Base-by-base conservation (phyloP, 1,140 invertebrate genomes). In the Leptoteleia sp. region DNA sequence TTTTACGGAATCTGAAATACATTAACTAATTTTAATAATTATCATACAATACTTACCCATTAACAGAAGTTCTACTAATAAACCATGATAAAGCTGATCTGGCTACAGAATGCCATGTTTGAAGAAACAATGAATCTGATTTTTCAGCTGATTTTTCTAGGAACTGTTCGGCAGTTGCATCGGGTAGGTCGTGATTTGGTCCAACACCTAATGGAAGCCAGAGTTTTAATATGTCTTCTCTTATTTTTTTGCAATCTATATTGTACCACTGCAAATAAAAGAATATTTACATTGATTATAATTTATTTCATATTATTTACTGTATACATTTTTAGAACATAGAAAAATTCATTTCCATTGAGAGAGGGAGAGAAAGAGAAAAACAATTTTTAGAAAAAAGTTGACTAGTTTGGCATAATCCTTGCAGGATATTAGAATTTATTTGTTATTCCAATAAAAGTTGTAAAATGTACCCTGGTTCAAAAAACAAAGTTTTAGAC, bases 21-120 rank as follows among this genome's bases (percentile, higher is more conserved):
- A n/a, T n/a, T n/a, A n/a, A n/a, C n/a, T n/a, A n/a, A n/a, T n/a
- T n/a, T n/a, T n/a, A n/a, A n/a, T n/a, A n/a, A n/a, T n/a, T n/a
- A n/a, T n/a, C n/a, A n/a, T n/a, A 17, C 6, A 7, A 29, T 8
- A 90, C 90, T 90, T 86, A 94, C 92, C 94, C 94, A 89, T 95
- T 95, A 62, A 94, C 92, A 25, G 93, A 94, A 7, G 94, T 95
- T 65, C 91, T 90, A 8, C 92, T 92, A 89, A 95, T 92, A 86
- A 95, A 94, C 83, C 91, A 90, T 11, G 90, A 91, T 6, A 95
- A 89, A 31, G 94, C 81, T 6, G 92, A 90, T 70, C 91, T 91
- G 3, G 91, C 91, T 12, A 95, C 35, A 8, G 92, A 91, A 81
- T 94, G 92, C 88, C 91, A 93, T 7, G 94, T 80, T 85, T 95